A percentile compares a stretch with the other conserved stretches of the same genome.
phyloP scores from a whole-genome alignment of 2,888 invertebrate species.

The Argyresthia albistria region DNA sequence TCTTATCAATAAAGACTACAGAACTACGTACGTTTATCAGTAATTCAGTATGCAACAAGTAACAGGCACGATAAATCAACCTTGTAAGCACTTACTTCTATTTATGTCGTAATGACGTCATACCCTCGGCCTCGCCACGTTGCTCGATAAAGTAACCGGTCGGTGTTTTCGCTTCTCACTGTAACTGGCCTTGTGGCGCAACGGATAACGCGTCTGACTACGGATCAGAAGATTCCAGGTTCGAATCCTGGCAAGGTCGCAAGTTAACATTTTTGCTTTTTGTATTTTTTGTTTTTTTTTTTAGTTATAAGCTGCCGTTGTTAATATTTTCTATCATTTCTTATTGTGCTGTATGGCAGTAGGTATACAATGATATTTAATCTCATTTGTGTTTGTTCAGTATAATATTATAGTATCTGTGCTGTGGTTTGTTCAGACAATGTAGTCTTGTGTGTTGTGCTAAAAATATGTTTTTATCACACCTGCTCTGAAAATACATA shows the following conservation, averaged over 20 bases:
- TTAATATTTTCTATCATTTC: too few species aligned
- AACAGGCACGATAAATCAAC: neutral
- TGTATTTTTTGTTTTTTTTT: conserved; percentile 5
- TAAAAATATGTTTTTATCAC: too few species aligned
- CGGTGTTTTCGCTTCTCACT: neutral
- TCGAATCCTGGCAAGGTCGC: conserved; percentile 77
- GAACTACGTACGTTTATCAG: too few species aligned
- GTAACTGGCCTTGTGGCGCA: conserved; percentile 74
- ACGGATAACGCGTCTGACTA: conserved; percentile 81
- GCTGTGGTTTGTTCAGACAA: too few species aligned
- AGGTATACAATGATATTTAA: too few species aligned
- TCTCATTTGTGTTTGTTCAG: too few species aligned
- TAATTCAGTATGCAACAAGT: neutral
- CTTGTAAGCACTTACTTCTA: neutral
- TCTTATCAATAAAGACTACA: too few species aligned
- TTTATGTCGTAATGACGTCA: conserved; percentile 1
- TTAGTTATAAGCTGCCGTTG: neutral
- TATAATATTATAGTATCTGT: too few species aligned
- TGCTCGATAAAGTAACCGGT: neutral
- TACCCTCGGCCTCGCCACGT: neutral
- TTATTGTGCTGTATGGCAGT: too few species aligned
- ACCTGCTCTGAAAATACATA: too few species aligned
- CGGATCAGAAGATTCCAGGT: conserved; percentile 79
- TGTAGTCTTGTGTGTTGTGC: too few species aligned
- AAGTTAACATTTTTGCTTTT: conserved; percentile 16